A percentile compares a stretch with the other conserved stretches of the same genome.
These are phyloP conservation scores for Epinephelus coioides DNA, from an alignment of 2,797 vertebrate species.

Conservation along the genomic window DNA sequence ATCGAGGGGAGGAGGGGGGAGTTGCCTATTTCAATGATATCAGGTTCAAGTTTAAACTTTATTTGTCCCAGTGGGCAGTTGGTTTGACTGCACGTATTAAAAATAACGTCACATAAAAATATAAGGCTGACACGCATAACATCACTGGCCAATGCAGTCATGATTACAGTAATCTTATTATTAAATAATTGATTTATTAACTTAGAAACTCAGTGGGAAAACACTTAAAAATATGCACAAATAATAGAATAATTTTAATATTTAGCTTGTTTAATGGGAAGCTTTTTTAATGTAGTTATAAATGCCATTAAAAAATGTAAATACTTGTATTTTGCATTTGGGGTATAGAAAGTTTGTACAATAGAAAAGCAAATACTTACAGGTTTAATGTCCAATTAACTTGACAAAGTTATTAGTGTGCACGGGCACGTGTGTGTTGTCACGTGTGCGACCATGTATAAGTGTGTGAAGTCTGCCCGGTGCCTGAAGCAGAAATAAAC, in stretches of 20 bases:
- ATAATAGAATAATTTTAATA: background rate
- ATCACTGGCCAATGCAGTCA: background rate
- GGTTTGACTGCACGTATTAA: conserved; percentile 37
- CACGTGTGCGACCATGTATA: conserved; percentile 35
- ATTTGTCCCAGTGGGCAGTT: conserved; percentile 38
- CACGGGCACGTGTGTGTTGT: conserved; percentile 1
- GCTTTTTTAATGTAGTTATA: background rate
- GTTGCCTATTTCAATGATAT: conserved; percentile 34
- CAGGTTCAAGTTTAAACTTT: conserved; percentile 56
- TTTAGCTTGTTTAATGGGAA: background rate
- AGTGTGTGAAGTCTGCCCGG: conserved; percentile 81
- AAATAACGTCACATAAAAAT: conserved; percentile 40
- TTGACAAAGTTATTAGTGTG: background rate
- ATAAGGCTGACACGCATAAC: background rate
- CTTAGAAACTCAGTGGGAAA: background rate
- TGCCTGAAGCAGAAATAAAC: conserved; percentile 86
- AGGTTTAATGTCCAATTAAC: background rate
- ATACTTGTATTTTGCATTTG: background rate
- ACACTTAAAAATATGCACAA: background rate
- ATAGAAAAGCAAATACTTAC: background rate
- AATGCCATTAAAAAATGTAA: background rate
- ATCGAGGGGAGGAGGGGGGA: conserved; percentile 35
- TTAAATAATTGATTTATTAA: background rate
- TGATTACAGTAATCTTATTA: background rate
- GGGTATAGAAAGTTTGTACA: background rate